Percentiles rank a stretch among this genome's conserved stretches.
phyloP scores from a whole-genome alignment of 2,113 vertebrate genomes.

The Chiloscyllium plagiosum region DNA sequence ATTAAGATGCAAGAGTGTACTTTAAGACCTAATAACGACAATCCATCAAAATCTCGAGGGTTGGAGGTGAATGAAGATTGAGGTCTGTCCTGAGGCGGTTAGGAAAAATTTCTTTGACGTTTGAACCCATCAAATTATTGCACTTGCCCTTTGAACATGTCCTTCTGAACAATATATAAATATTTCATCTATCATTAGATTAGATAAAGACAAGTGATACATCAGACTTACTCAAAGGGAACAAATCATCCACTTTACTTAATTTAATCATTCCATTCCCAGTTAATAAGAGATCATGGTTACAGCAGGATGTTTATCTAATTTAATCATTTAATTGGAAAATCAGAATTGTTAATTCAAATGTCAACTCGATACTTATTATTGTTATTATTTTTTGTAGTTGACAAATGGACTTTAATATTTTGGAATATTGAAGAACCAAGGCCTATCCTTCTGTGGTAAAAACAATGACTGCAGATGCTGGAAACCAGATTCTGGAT shows the following conservation, averaged over 20 bases:
- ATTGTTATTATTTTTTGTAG: not conserved
- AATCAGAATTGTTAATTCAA: not conserved
- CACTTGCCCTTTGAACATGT: not conserved
- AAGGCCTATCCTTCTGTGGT: no score
- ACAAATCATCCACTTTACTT: slow-evolving; percentile 10
- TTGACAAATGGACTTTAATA: not conserved
- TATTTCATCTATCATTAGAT: slow-evolving; percentile 2
- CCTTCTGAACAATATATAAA: not conserved
- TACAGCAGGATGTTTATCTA: slow-evolving; percentile 15
- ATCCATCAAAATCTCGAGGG: not conserved
- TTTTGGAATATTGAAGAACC: not conserved
- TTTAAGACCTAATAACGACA: not conserved
- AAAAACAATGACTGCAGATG: no score
- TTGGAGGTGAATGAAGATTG: not conserved
- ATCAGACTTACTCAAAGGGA: slow-evolving; percentile 27
- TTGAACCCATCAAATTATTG: not conserved
- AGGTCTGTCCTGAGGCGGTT: not conserved
- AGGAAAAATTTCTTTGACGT: not conserved
- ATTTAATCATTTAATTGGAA: slow-evolving; percentile 1
- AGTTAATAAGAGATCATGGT: slow-evolving; percentile 2
- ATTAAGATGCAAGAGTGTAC: no score
- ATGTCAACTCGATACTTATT: not conserved
- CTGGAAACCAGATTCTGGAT: no score
- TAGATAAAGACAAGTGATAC: not conserved
- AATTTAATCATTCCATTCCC: slow-evolving; percentile 7